phyloP scores from a whole-genome alignment of 2,797 vertebrate species.

The Echeneis naucrates region DNA sequence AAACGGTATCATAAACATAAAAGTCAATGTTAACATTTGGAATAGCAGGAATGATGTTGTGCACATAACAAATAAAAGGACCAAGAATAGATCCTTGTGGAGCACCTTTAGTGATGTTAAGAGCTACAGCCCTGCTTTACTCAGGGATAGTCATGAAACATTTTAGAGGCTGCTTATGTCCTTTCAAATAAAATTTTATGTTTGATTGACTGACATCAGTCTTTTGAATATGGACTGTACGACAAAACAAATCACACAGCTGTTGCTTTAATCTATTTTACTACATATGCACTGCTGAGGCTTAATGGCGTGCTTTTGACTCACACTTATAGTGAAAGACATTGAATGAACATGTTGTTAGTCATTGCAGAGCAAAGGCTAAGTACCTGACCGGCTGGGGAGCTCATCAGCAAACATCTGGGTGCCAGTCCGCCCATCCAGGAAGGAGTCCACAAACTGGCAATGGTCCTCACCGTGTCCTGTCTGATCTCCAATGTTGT shows the following conservation, averaged over 20 bases:
- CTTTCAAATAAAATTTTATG: too few species aligned
- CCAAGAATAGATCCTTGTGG: not conserved
- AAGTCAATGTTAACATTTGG: not conserved
- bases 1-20: not conserved
- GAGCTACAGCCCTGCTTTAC: not conserved
- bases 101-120: not conserved
- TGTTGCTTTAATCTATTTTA: too few species aligned
- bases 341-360: not conserved
- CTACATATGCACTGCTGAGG: too few species aligned
- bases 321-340: not conserved
- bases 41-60: not conserved
- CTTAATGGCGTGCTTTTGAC: too few species aligned
- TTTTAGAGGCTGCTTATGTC: too few species aligned
- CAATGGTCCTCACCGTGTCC: slow-evolving; percentile 98
- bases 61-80: not conserved
- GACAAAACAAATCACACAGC: too few species aligned
- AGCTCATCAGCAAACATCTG: slow-evolving; percentile 88
- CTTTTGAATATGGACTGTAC: too few species aligned
- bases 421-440: slow-evolving; percentile 94
- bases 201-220: too few species aligned
- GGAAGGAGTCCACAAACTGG: slow-evolving; percentile 98
- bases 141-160: not conserved
- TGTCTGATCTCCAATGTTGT: slow-evolving; percentile 96
- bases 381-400: slow-evolving; percentile 87
- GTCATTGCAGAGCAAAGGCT: not conserved